Evolutionary conservation across 2,797 vertebrate genomes (phyloP), one percentile per base, ranked within the genome.

Genomic region (Pseudotriccus pelzelni): DNA sequence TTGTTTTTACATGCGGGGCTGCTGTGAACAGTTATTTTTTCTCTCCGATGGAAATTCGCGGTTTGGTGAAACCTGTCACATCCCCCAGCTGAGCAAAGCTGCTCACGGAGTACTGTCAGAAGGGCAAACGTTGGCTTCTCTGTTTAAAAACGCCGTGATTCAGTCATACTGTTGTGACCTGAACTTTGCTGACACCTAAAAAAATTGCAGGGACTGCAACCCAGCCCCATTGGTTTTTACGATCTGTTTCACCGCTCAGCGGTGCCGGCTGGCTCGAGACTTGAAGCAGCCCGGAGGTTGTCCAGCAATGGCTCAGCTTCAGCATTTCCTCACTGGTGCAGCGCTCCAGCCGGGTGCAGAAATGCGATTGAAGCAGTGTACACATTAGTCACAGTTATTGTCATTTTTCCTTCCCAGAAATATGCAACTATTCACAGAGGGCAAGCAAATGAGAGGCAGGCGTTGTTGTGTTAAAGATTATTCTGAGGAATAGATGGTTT

Each of bases 171-270:
- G 91, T 74, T 49, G 84, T 80, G 91, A 87, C 75, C 84, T 89
- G 85, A 91, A 92, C 96, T 96, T 93, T 94, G 94, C 94, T 97
- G 95, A 96, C 96, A 90, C 79, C 85, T 91, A 73, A 94, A 92
- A 95, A 89, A 78, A 36, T 63, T 2, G 50, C 72, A 53, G 85
- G 87, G 86, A 37, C 83, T 82, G 76, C 90, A 91, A 2, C 69
- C 79, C 56, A 53, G 64, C 74, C 68, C 83, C 69, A 8, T n/a
- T 89, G 94, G 69, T 43, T 93, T 95, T 96, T 84, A 90, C 9
- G 64, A 92, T 36, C 41, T 41, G 2, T 90, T 95, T 93, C 93
- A 36, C 30, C 0, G 30, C 92, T 91, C 81, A 63, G 92, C 9
- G 19, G 58, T 78, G 89, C 88, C 53, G 92, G 72, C 83, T 89